These are phyloP conservation scores for Ips typographus DNA, from an alignment of 1,140 invertebrate species.

Conservation along the genomic window DNA sequence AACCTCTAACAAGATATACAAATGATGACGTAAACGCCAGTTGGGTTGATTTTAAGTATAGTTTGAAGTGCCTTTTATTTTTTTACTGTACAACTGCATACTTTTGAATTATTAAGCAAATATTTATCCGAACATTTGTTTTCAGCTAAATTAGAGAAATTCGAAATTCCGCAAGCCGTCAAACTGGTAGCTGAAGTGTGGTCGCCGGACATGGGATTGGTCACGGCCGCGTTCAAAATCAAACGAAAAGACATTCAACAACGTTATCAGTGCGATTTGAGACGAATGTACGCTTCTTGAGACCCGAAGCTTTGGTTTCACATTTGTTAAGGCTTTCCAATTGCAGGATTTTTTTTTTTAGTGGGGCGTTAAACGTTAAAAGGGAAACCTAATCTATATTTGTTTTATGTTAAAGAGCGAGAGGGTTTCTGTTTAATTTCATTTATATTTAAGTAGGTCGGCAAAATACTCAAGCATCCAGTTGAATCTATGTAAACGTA, in stretches of 20 bases:
- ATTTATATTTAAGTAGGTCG: neutral
- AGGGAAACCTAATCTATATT: neutral
- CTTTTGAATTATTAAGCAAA: neutral
- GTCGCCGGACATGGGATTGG: constrained; percentile 95
- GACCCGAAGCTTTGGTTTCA: constrained; percentile 39
- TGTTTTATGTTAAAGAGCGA: neutral
- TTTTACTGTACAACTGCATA: neutral
- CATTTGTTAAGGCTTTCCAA: neutral
- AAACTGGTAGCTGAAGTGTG: constrained; percentile 88
- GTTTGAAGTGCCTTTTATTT: constrained; percentile 14
- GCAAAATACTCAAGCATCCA: too few species aligned
- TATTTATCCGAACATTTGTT: constrained; percentile 15
- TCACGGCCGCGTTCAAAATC: constrained; percentile 96
- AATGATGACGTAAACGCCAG: too few species aligned
- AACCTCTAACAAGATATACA: too few species aligned
- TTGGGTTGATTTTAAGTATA: too few species aligned
- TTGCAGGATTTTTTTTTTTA: constrained; percentile 4
- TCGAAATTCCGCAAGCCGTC: constrained; percentile 90
- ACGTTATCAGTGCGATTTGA: constrained; percentile 86
- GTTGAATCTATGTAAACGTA: too few species aligned
- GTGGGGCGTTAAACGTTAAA: too few species aligned
- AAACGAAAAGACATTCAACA: constrained; percentile 95
- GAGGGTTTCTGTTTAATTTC: neutral
- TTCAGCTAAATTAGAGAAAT: constrained; percentile 79
- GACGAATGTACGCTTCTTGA: constrained; percentile 91